Evolutionary conservation across 2,113 vertebrate genomes (phyloP).

Genomic region (Numida meleagris): DNA sequence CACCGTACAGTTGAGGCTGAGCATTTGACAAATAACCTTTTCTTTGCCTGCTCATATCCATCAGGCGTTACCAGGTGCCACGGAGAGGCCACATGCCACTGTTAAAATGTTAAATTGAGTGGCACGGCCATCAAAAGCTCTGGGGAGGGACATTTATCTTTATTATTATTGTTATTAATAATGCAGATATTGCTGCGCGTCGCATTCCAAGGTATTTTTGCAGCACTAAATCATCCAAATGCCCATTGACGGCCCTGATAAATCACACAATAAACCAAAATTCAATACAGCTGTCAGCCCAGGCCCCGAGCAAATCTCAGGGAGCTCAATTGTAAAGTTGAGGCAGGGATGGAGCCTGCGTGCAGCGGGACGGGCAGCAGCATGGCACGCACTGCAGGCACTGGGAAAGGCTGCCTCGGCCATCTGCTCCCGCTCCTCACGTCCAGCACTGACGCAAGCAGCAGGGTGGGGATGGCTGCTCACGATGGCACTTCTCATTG

Average conservation of each 20-base stretch:
- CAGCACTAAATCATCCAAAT: constrained; percentile 78
- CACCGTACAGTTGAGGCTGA: constrained; percentile 49
- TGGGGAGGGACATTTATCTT: constrained; percentile 82
- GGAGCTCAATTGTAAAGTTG: constrained; percentile 64
- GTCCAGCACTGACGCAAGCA: background rate
- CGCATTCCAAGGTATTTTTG: constrained; percentile 79
- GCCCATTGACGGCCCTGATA: constrained; percentile 72
- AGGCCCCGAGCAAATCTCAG: constrained; percentile 41
- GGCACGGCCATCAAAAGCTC: constrained; percentile 78
- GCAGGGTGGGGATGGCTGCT: background rate
- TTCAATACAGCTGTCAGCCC: constrained; percentile 80
- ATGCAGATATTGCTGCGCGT: constrained; percentile 77
- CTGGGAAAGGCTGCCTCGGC: background rate
- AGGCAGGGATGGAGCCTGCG: constrained; percentile 5
- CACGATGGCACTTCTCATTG: background rate
- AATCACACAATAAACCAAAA: constrained; percentile 79
- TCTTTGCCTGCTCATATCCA: constrained; percentile 79
- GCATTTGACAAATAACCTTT: constrained; percentile 84
- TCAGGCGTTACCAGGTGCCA: constrained; percentile 81
- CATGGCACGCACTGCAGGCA: constrained; percentile 12
- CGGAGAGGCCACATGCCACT: constrained; percentile 81
- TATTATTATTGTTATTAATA: constrained; percentile 84
- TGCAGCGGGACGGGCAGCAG: background rate
- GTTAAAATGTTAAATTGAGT: constrained; percentile 87
- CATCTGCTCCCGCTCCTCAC: background rate